Evolutionary conservation across 2,888 invertebrate genomes (phyloP).

Genomic region (Oeneis ivallda): DNA sequence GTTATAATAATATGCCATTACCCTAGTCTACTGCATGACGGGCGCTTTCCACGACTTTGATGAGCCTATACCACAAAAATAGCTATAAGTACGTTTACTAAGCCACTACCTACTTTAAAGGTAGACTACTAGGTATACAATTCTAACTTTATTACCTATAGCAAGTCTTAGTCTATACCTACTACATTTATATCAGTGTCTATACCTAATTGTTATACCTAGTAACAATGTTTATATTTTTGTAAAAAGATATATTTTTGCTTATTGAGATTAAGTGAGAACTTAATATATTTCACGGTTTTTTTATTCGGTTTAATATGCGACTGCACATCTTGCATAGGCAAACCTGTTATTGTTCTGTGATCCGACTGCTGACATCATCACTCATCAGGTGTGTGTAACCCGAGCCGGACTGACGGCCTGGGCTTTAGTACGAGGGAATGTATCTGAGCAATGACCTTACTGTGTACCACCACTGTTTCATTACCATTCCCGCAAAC

Average conservation of each 20-base stretch:
- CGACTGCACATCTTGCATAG: no score
- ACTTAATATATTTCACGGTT: no score
- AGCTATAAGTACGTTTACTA: neutral
- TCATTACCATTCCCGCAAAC: conserved; percentile 8
- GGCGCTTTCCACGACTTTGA: conserved; percentile 48
- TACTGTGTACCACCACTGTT: conserved; percentile 1
- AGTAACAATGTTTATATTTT: no score
- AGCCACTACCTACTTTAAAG: neutral
- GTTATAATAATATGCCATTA: conserved; percentile 63
- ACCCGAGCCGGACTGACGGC: neutral
- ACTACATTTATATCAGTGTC: no score
- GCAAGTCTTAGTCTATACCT: no score
- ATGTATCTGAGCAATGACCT: neutral
- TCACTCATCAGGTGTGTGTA: conserved; percentile 4
- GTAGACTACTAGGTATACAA: neutral
- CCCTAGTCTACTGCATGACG: conserved; percentile 64
- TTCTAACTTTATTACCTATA: neutral
- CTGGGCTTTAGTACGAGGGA: neutral
- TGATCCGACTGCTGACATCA: neutral
- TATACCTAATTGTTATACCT: no score
- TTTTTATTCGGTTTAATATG: no score
- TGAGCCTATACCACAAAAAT: neutral
- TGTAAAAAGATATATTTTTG: no score
- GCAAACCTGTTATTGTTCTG: no score
- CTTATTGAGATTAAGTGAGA: no score